A percentile compares a stretch with the other conserved stretches of the same genome.
Evolutionary conservation across 2,888 invertebrate genomes (phyloP).

Genomic region (Caprella mutica): DNA sequence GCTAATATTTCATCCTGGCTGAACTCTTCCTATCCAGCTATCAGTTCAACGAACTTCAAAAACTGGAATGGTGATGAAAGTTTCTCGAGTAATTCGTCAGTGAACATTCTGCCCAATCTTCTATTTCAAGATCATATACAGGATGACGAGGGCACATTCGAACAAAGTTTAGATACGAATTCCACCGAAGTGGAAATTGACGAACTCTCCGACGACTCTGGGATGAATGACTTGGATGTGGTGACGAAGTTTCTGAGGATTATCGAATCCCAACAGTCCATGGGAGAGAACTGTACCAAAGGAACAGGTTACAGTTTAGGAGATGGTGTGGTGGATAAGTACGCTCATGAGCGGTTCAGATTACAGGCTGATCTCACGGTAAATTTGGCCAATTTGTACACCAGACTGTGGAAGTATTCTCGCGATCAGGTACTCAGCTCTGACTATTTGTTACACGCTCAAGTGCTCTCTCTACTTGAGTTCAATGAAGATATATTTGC

Average conservation of each 20-base stretch:
- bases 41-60: no score
- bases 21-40: no score
- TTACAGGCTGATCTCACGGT: constrained; percentile 86
- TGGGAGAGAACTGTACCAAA: constrained; percentile 87
- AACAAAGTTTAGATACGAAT: no score
- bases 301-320: constrained; percentile 85
- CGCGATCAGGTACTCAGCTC: constrained; percentile 63
- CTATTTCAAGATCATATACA: no score
- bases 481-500: constrained; percentile 91
- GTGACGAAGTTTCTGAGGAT: constrained; percentile 79
- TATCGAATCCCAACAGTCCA: constrained; percentile 83
- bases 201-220: no score
- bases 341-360: constrained; percentile 81
- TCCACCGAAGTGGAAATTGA: no score
- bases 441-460: constrained; percentile 78
- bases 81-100: no score
- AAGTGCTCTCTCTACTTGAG: constrained; percentile 83
- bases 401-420: constrained; percentile 86
- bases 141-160: no score
- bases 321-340: constrained; percentile 86
- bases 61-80: no score
- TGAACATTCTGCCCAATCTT: no score
- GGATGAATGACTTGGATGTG: no score
- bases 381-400: constrained; percentile 86
- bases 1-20: no score